phyloP scores from a whole-genome alignment of 2,888 invertebrate species.

The Trichogramma evanescens region DNA sequence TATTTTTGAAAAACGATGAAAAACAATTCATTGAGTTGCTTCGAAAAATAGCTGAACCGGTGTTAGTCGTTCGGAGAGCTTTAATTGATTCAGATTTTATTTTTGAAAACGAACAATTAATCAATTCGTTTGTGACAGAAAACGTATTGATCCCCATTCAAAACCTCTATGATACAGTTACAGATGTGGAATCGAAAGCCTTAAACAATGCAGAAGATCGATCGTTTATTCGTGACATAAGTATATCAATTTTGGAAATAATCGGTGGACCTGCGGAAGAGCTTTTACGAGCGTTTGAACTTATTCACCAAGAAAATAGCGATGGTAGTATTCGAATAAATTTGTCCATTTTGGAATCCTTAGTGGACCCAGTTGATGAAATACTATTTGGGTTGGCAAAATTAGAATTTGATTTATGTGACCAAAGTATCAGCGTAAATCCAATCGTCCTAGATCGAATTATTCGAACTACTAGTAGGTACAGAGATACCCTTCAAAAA shows the following conservation, averaged over 20 bases:
- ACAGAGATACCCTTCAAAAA: constrained; percentile 20
- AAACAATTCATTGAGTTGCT: constrained; percentile 26
- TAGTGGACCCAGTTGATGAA: constrained; percentile 49
- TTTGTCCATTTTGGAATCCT: constrained; percentile 41
- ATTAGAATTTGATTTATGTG: constrained; percentile 36
- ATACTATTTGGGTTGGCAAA: constrained; percentile 38
- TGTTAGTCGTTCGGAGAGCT: constrained; percentile 31
- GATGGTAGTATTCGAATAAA: constrained; percentile 30
- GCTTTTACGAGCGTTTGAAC: constrained; percentile 38
- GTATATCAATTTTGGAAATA: constrained; percentile 38
- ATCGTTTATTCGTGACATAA: constrained; percentile 32
- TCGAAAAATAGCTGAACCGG: constrained; percentile 30
- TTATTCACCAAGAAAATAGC: constrained; percentile 33
- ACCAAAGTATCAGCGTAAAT: constrained; percentile 28
- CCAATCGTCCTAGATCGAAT: constrained; percentile 39
- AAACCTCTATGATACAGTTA: constrained; percentile 36
- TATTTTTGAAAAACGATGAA: constrained; percentile 20
- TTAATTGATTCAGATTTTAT: constrained; percentile 30
- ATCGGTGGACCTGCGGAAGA: constrained; percentile 43
- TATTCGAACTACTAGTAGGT: constrained; percentile 28
- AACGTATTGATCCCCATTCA: constrained; percentile 37
- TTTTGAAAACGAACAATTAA: constrained; percentile 28
- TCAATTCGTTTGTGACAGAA: constrained; percentile 28
- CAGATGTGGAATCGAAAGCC: constrained; percentile 35
- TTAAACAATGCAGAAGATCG: constrained; percentile 35